A percentile compares a stretch with the other conserved stretches of the same genome.
These are phyloP conservation scores for Mus caroli DNA, from an alignment of 2,797 vertebrate species.

Conservation along the genomic window DNA sequence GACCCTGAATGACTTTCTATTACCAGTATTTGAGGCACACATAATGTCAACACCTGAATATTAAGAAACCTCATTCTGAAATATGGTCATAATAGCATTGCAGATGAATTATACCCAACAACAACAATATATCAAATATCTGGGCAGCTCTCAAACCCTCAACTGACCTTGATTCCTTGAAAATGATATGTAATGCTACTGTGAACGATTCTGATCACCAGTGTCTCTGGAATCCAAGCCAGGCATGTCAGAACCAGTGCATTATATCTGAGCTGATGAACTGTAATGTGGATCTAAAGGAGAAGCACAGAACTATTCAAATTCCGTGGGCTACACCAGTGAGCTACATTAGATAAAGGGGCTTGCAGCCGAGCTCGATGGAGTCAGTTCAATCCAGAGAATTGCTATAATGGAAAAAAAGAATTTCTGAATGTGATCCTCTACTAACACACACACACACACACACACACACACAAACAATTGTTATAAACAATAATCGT, in stretches of 20 bases:
- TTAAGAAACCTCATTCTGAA: not conserved
- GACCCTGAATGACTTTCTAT: slow-evolving; percentile 12
- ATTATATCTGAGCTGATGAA: not conserved
- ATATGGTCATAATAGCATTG: not conserved
- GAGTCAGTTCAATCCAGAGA: not conserved
- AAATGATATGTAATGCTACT: not conserved
- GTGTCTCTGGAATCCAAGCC: not conserved
- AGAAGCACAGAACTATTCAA: slow-evolving; percentile 38
- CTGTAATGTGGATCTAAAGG: slow-evolving; percentile 15
- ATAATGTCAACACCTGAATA: slow-evolving; percentile 40
- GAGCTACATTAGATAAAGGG: too few relatives aligned
- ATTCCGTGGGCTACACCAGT: not conserved
- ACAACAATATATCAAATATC: slow-evolving; percentile 6
- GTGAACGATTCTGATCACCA: not conserved
- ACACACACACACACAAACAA: not conserved
- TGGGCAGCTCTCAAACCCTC: slow-evolving; percentile 34
- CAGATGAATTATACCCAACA: slow-evolving; percentile 22
- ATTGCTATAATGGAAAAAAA: not conserved
- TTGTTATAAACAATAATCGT: not conserved
- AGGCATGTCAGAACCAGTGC: not conserved
- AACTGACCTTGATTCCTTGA: not conserved
- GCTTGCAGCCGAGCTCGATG: not conserved
- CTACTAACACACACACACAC: not conserved
- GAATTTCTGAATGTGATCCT: not conserved
- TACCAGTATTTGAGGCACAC: slow-evolving; percentile 1